A percentile compares a stretch with the other conserved stretches of the same genome.
Conservation (phyloP, 2,113 vertebrate genomes). For the Acrocephalus arundinaceus region DNA sequence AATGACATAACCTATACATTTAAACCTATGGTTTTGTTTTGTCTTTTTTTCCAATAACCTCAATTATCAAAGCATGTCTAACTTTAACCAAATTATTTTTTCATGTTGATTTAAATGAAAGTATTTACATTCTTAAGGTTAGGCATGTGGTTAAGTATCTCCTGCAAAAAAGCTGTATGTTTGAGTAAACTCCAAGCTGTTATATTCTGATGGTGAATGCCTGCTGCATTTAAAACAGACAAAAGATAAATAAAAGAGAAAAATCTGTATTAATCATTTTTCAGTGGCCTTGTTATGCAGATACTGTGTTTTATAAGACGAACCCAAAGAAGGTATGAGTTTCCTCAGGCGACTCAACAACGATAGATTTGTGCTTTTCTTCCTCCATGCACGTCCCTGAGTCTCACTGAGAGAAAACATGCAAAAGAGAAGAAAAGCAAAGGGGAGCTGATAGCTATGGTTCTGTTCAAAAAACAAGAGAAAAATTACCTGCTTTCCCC, state of each 20-base stretch:
- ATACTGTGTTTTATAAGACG: background rate
- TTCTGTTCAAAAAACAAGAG: background rate
- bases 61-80: constrained; percentile 35
- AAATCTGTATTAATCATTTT: constrained; percentile 45
- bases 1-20: background rate
- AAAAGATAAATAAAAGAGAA: constrained; percentile 54
- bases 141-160: constrained; percentile 38
- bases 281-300: constrained; percentile 55
- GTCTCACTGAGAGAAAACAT: background rate
- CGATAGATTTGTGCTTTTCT: background rate
- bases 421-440: background rate
- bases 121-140: constrained; percentile 35
- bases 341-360: background rate
- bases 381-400: background rate
- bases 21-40: constrained; percentile 9
- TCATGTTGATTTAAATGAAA: constrained; percentile 8
- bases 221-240: constrained; percentile 29
- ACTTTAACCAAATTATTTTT: constrained; percentile 46
- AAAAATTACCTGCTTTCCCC: background rate
- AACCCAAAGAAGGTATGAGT: background rate
- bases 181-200: constrained; percentile 37
- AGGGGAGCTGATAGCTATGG: background rate
- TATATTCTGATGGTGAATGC: constrained; percentile 16
- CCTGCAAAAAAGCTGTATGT: constrained; percentile 31
- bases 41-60: background rate